Base-by-base conservation (phyloP, 2,888 invertebrate genomes). In the Dyspetes luteomarginatus region DNA sequence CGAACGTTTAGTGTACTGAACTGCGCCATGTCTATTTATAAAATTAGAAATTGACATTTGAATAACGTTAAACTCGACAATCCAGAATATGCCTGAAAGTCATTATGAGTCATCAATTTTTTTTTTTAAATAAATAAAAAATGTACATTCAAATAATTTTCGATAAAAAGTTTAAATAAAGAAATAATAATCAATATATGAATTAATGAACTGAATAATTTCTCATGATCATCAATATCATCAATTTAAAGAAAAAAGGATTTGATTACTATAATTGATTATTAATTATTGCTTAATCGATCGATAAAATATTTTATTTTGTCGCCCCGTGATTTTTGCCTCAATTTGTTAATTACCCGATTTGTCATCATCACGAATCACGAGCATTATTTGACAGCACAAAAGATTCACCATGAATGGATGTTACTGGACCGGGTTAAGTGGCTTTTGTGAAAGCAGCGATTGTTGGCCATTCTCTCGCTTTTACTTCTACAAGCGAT, bases 351-450 rank as follows among this genome's bases (percentile, higher is more conserved):
- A 1, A 12, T 36, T 36, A 12, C 7, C 15, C 48, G 48, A 4
- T 30, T 19, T 9, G 19, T 12, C 17, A 28, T 9, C 3, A 15
- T 50, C 9, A 4, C n/a, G 15, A 52, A 36, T 36, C n/a, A 26
- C 17, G 28, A 36, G 19, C 24, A 28, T 1, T 7, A 55, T 55
- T 28, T 9, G 17, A 89, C 86, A 83, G 78, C 77, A 73, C 76
- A 74, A 56, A 36, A 64, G 56, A 64, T 79, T 36, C 64, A 79
- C 60, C 78, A 84, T 87, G 86, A 88, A 90, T 90, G 87, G 89
- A 91, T 91, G 90, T 91, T 89, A 91, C 91, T 91, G 91, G 90
- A 91, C 89, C 90, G 91, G 90, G 91, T 91, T 90, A 91, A 91
- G 90, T 90, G 89, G 90, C 88, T 89, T 86, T 84, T 89, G 91